Evolutionary conservation across 1,140 invertebrate species (phyloP), one percentile per base, ranked within the genome.

Genomic region (Tribolium madens): DNA sequence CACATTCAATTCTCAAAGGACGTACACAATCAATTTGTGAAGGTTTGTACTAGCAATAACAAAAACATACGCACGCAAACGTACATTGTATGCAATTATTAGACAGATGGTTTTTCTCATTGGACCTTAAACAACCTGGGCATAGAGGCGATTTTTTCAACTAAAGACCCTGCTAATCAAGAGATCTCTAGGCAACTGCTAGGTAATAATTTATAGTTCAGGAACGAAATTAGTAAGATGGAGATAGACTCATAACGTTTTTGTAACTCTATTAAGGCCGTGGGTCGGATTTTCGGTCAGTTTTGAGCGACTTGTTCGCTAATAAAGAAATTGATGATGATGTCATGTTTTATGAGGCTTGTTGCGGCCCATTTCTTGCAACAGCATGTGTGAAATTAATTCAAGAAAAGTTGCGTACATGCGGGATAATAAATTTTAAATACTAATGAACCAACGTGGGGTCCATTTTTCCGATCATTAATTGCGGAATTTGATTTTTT

Each of bases 11-110:
- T 73, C 53, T 73, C 57, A 36, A 73, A 79, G 75, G 68, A 74
- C 75, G 74, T 52, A 50, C 46, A 69, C 68, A 79, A 79, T 79
- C 78, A 79, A 77, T 79, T 79, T 79, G 75, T 79, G 75, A 57
- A 46, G 33, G 73, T 31, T 70, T 60, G 13, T 78, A 78, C 60
- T 78, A 78, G 52, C 72, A 42, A 36, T 47, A 74, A 70, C 69
- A 50, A 78, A 74, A 78, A 78, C 76, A 75, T 75, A 31, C 13
- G 57, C 42, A 50, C 60, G 60, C 57, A 42, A 64, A 33, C 15
- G 48, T 75, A 74, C 33, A 74, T n/a, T 47, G 26, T 48, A 48
- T 48, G 57, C 57, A 21, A 52, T 71, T 71, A 71, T 73, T 74
- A 46, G 72, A 74, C 50, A 74, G 50, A 74, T 74, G 72, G 17